These are phyloP conservation scores for Macaria liturata DNA, from an alignment of 2,888 invertebrate genomes.

Conservation along the genomic window DNA sequence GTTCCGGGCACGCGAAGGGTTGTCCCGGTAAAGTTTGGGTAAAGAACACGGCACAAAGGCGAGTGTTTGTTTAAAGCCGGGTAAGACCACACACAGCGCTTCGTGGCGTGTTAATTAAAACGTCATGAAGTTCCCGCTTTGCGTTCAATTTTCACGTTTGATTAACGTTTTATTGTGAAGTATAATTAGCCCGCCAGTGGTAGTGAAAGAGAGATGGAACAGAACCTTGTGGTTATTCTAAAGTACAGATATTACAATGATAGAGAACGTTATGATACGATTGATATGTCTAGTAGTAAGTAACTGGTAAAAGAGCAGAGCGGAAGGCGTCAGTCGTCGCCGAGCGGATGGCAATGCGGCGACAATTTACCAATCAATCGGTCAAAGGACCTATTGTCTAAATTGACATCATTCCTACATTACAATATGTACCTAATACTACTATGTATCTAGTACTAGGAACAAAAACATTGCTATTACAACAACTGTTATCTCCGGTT, in stretches of 20 bases:
- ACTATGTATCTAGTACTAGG: not conserved
- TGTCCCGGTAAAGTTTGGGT: constrained; percentile 22
- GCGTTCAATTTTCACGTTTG: constrained; percentile 51
- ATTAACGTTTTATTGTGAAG: constrained; percentile 51
- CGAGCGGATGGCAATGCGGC: constrained; percentile 49
- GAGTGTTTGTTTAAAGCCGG: constrained; percentile 32
- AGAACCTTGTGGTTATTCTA: not conserved
- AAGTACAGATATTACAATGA: not conserved
- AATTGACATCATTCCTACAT: constrained; percentile 10
- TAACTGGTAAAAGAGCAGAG: constrained; percentile 53
- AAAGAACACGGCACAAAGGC: constrained; percentile 29
- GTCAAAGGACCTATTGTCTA: constrained; percentile 41
- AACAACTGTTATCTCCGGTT: too few species aligned
- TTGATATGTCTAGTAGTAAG: not conserved
- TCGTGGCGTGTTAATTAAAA: constrained; percentile 54
- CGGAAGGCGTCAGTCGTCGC: constrained; percentile 48
- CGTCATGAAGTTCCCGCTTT: constrained; percentile 41
- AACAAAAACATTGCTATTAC: too few species aligned
- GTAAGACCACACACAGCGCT: constrained; percentile 53
- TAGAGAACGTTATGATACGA: not conserved
- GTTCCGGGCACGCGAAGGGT: constrained; percentile 23
- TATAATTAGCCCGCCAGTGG: constrained; percentile 11
- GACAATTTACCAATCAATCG: constrained; percentile 74
- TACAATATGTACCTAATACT: not conserved
- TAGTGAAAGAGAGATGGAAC: not conserved